Conservation (phyloP, 2,888 invertebrate genomes). For the Laothoe populi region DNA sequence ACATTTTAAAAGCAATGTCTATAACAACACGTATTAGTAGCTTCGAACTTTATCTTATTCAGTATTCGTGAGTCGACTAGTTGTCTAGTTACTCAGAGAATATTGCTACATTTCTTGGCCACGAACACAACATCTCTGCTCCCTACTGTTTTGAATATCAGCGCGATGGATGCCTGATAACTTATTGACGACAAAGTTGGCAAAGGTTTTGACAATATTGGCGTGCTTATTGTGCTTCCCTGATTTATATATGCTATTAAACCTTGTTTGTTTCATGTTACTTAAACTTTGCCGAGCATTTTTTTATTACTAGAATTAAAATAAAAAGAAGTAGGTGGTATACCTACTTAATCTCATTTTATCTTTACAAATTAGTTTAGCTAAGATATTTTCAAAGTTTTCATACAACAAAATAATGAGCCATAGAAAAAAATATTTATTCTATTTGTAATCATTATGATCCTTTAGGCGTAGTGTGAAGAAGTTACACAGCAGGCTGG, state of each 20-base stretch:
- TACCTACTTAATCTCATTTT: too few species aligned
- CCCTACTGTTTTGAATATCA: conserved; percentile 40
- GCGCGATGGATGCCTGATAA: conserved; percentile 16
- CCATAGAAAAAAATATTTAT: too few species aligned
- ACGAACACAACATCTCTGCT: conserved; percentile 51
- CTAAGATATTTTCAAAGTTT: background rate
- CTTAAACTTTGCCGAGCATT: background rate
- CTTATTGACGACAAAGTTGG: conserved; percentile 13
- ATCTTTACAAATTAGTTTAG: background rate
- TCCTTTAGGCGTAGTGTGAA: too few species aligned
- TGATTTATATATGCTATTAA: background rate
- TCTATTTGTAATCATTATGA: too few species aligned
- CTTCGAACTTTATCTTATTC: conserved; percentile 51
- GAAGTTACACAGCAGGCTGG: too few species aligned
- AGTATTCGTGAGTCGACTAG: conserved; percentile 69
- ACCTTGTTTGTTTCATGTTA: background rate
- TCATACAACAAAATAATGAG: background rate
- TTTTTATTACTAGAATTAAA: background rate
- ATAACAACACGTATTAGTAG: conserved; percentile 53
- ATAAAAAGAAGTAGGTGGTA: background rate
- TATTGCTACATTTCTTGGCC: conserved; percentile 66
- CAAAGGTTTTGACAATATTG: conserved; percentile 4
- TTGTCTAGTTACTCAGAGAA: conserved; percentile 69
- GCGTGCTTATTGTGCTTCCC: background rate
- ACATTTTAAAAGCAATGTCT: conserved; percentile 34